Percentiles rank a stretch among this genome's conserved stretches.
These are phyloP conservation scores for Chrosomus eos DNA, from an alignment of 2,797 vertebrate species.

Conservation along the genomic window DNA sequence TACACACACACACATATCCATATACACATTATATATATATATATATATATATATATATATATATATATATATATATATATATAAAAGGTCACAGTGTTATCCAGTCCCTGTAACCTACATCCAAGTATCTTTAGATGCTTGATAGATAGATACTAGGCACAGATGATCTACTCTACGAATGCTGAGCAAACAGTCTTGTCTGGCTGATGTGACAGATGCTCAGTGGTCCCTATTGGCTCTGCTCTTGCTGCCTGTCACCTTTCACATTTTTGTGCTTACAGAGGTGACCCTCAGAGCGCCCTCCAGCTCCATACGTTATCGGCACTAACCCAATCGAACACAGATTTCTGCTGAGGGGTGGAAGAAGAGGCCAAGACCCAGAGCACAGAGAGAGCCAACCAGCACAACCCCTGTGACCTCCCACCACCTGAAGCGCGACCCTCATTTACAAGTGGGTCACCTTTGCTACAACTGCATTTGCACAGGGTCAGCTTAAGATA, in stretches of 20 bases:
- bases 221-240: conserved; percentile 80
- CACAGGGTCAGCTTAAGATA: conserved; percentile 79
- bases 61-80: too few relatives aligned
- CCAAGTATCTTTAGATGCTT: conserved; percentile 63
- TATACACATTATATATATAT: too few relatives aligned
- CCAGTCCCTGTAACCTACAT: conserved; percentile 49
- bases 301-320: conserved; percentile 77
- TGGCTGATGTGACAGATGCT: conserved; percentile 77
- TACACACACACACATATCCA: not conserved
- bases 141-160: too few relatives aligned
- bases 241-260: conserved; percentile 82
- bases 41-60: too few relatives aligned
- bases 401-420: conserved; percentile 71
- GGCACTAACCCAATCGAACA: conserved; percentile 84
- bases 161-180: conserved; percentile 63
- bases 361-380: conserved; percentile 67
- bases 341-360: conserved; percentile 81
- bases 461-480: conserved; percentile 84
- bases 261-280: conserved; percentile 79
- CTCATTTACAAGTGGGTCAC: conserved; percentile 83
- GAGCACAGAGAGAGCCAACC: conserved; percentile 68
- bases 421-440: conserved; percentile 77
- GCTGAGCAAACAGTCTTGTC: conserved; percentile 82
- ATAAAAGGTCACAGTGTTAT: conserved; percentile 25
- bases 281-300: conserved; percentile 77